phyloP scores from a whole-genome alignment of 30 jellyfish, hydroid and myxozoan species.

The Aurelia aurita region DNA sequence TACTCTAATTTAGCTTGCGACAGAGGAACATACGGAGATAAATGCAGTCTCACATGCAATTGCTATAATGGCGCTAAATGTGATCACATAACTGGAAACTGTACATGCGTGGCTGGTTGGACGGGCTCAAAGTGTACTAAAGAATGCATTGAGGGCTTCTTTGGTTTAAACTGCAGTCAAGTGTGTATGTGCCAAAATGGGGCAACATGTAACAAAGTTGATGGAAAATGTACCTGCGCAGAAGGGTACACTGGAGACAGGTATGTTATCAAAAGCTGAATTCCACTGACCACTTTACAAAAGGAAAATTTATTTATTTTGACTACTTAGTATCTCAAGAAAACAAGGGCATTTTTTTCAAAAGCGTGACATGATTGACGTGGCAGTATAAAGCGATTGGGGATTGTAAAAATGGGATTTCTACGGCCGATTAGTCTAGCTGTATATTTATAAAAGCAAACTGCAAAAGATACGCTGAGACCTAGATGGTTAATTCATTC shows the following conservation, averaged over 20 bases:
- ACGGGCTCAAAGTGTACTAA: conserved; percentile 37
- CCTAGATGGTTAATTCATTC: too few species aligned
- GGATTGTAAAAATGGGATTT: too few species aligned
- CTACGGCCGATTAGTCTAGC: too few species aligned
- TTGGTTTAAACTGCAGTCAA: conserved; percentile 33
- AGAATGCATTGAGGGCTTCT: conserved; percentile 27
- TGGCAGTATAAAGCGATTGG: too few species aligned
- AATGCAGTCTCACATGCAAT: conserved; percentile 27
- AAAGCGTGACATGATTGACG: too few species aligned
- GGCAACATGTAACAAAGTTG: conserved; percentile 38
- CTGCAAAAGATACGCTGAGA: too few species aligned
- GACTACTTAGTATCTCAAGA: too few species aligned
- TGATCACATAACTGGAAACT: conserved; percentile 52
- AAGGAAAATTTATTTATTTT: too few species aligned
- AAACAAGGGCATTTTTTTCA: too few species aligned
- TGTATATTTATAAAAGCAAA: too few species aligned
- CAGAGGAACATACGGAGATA: conserved; percentile 44
- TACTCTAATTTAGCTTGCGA: conserved; percentile 58
- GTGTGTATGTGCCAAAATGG: conserved; percentile 47
- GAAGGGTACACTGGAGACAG: conserved; percentile 50
- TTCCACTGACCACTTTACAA: too few species aligned
- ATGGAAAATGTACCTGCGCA: conserved; percentile 54
- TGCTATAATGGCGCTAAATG: conserved; percentile 44
- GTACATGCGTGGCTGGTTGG: conserved; percentile 67
- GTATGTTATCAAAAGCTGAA: too few species aligned